Percentiles rank a stretch among this genome's conserved stretches.
phyloP scores from a whole-genome alignment of 2,888 invertebrate genomes.

The Rambutsinella grinnellia region DNA sequence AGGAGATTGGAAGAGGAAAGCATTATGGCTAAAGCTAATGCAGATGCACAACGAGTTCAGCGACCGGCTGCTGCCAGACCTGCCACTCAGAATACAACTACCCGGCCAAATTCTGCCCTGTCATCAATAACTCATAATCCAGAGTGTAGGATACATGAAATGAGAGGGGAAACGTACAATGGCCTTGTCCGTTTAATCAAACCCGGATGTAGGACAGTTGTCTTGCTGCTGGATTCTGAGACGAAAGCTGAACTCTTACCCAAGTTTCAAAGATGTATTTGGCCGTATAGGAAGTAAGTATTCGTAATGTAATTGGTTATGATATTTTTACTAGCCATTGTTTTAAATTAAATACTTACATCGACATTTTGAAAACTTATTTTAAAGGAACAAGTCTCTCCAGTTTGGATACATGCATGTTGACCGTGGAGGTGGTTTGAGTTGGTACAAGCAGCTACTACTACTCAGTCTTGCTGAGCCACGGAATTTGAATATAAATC shows the following conservation, averaged over 20 bases:
- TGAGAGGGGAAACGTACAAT: constrained; percentile 95
- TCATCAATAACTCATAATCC: constrained; percentile 70
- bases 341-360: background rate
- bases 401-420: constrained; percentile 94
- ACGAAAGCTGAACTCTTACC: constrained; percentile 88
- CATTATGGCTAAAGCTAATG: constrained; percentile 64
- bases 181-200: constrained; percentile 92
- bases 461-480: constrained; percentile 88
- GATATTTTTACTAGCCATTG: background rate
- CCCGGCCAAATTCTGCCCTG: constrained; percentile 52
- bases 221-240: constrained; percentile 90
- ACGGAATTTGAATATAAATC: constrained; percentile 89
- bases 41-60: constrained; percentile 55
- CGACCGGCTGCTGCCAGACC: constrained; percentile 45
- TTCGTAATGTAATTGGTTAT: background rate
- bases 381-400: constrained; percentile 95
- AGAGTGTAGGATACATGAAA: constrained; percentile 88
- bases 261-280: constrained; percentile 92
- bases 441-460: constrained; percentile 93
- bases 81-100: constrained; percentile 30
- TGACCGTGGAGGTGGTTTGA: constrained; percentile 84
- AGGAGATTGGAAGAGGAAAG: constrained; percentile 63
- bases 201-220: constrained; percentile 94
- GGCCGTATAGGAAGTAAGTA: constrained; percentile 93
- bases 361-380: too few species aligned